Evolutionary conservation across 1,140 invertebrate genomes (phyloP).

Genomic region (Drosophila leontia): DNA sequence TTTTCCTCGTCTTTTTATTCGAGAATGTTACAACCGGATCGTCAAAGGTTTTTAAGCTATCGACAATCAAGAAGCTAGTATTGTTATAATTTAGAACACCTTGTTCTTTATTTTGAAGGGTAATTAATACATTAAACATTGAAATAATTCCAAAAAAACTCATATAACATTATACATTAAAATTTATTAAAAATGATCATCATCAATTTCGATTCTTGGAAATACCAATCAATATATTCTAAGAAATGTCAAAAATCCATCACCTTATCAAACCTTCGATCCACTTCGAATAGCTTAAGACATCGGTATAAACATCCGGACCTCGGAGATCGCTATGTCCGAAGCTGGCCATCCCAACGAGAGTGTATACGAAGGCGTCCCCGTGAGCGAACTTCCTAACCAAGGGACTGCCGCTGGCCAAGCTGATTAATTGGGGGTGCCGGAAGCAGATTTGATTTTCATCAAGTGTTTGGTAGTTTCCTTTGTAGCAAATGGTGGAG

Average conservation of each 20-base stretch:
- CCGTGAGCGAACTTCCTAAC: neutral
- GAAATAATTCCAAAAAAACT: neutral
- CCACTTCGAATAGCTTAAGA: neutral
- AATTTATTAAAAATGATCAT: neutral
- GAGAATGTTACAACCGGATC: too few relatives aligned
- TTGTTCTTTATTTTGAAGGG: neutral
- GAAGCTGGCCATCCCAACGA: slow-evolving; percentile 5
- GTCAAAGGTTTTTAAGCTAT: too few relatives aligned
- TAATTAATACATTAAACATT: neutral
- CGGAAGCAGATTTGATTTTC: neutral
- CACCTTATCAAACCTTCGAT: neutral
- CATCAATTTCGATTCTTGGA: neutral
- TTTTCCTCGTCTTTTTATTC: too few relatives aligned
- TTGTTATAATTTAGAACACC: too few relatives aligned
- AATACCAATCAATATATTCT: neutral
- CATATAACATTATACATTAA: neutral
- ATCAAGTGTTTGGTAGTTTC: neutral
- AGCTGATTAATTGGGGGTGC: neutral
- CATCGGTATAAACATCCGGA: slow-evolving; percentile 4
- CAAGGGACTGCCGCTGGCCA: slow-evolving; percentile 11
- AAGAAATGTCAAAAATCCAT: neutral
- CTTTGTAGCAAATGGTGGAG: neutral
- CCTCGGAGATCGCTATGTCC: neutral
- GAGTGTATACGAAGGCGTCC: neutral
- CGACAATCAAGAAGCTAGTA: too few relatives aligned